These are phyloP conservation scores for Suricata suricatta DNA, from an alignment of 2,113 vertebrate genomes.

Conservation along the genomic window DNA sequence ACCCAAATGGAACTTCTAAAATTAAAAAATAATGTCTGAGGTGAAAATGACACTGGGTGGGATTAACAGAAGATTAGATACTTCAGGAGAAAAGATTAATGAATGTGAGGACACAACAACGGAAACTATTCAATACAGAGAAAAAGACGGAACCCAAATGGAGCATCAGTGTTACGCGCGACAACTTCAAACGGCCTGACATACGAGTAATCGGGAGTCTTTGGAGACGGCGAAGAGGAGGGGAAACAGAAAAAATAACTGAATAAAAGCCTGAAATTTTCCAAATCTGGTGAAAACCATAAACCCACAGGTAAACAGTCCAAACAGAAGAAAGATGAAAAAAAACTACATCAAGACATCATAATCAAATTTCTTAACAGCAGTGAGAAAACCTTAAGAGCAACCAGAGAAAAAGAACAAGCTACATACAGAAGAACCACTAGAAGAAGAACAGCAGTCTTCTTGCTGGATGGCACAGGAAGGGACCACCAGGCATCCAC, in stretches of 20 bases:
- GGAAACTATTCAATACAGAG: not conserved
- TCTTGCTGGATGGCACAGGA: not conserved
- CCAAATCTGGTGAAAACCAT: slow-evolving; percentile 26
- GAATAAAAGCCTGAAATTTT: not conserved
- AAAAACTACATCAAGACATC: not conserved
- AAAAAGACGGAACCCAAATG: not conserved
- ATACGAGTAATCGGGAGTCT: not conserved
- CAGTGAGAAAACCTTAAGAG: not conserved
- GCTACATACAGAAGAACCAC: not conserved
- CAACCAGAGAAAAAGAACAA: not conserved
- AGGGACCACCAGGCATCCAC: not conserved
- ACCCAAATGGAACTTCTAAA: slow-evolving; percentile 24
- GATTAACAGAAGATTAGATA: not conserved
- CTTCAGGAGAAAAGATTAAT: not conserved
- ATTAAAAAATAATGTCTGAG: not conserved
- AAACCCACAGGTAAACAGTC: not conserved
- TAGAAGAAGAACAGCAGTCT: not conserved
- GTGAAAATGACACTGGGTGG: not conserved
- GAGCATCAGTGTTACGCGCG: no score
- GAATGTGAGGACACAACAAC: not conserved
- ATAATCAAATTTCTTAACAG: slow-evolving; percentile 21
- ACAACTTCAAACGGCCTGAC: not conserved
- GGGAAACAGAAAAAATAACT: not conserved
- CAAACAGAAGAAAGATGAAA: not conserved
- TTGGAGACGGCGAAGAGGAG: not conserved